Percentiles rank a stretch among this genome's conserved stretches.
Evolutionary conservation across 2,113 vertebrate species (phyloP).

Genomic region (Serinus canaria): DNA sequence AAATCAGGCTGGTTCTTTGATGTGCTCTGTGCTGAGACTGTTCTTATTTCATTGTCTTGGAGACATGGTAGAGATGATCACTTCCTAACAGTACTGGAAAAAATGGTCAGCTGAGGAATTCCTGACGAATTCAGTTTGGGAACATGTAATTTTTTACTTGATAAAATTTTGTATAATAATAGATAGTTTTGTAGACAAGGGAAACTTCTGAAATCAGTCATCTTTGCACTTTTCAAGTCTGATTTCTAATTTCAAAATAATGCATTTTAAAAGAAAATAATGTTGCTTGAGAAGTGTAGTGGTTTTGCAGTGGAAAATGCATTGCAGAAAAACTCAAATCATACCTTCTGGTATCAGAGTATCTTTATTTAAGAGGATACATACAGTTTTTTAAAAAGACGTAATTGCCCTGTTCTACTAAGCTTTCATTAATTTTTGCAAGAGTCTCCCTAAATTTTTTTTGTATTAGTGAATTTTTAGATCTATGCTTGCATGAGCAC

Average conservation of each 20-base stretch:
- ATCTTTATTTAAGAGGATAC: not conserved
- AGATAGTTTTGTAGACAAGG: not conserved
- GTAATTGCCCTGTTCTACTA: not conserved
- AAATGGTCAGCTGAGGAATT: not conserved
- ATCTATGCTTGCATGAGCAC: not conserved
- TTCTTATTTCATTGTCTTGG: not conserved
- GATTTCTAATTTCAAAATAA: not conserved
- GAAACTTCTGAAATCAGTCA: not conserved
- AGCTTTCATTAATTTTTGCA: not conserved
- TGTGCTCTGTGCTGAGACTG: not conserved
- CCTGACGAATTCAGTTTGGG: not conserved
- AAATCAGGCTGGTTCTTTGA: not conserved
- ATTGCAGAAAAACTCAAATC: not conserved
- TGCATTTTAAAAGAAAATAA: not conserved
- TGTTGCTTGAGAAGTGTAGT: not conserved
- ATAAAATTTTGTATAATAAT: not conserved
- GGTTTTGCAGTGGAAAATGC: not conserved
- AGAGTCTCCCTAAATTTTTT: not conserved
- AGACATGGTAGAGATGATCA: not conserved
- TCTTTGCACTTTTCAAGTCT: not conserved
- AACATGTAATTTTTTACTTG: not conserved
- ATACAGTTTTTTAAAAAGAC: not conserved
- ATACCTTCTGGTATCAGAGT: not conserved
- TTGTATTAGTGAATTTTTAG: not conserved
- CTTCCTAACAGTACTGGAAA: not conserved